Evolutionary conservation across 1,140 invertebrate genomes (phyloP), one percentile per base, ranked within the genome.

Genomic region (Halesus radiatus): DNA sequence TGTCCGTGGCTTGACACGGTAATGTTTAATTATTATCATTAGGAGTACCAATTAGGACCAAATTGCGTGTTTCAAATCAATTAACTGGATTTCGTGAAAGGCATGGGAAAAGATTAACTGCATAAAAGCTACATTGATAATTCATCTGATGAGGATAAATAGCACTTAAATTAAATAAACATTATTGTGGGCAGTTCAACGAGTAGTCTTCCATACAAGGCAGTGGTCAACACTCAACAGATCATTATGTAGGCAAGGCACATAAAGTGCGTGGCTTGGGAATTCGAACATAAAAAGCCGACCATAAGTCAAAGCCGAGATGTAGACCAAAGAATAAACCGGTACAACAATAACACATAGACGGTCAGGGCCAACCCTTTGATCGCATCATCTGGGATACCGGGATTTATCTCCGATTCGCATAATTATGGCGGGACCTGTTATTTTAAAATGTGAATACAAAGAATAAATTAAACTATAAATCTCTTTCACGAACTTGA

Each of bases 341-440:
- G 37, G 37, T 56, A 56, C 54, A 56, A 66, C 29, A 32, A 16
- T n/a, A 29, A 66, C 23, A 64, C 18, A 52, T 8, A 20, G 66
- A 70, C 66, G 66, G 66, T 70, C 66, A 70, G 8, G 66, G 37
- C 18, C 66, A 70, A 70, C 66, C 66, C 66, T 50, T 20, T 23
- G 66, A 16, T 32, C 62, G 29, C 5, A 66, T 32, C 62, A 45
- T 45, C 10, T 45, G 37, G 37, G 37, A 45, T 45, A 37, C 37
- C 13, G 37, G 37, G 37, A 66, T 20, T 70, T 52, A 70, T n/a
- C 66, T 52, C 52, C 52, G 22, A 54, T 74, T 74, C 50, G 22
- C 18, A 26, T 26, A 22, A 74, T n/a, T 54, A 18, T 32, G 52
- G 20, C 22, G 15, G 18, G 54, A 74, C 70, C 13, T 54, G 70